phyloP scores from a whole-genome alignment of 2,797 vertebrate genomes.

The Enteromius trimaculatus region DNA sequence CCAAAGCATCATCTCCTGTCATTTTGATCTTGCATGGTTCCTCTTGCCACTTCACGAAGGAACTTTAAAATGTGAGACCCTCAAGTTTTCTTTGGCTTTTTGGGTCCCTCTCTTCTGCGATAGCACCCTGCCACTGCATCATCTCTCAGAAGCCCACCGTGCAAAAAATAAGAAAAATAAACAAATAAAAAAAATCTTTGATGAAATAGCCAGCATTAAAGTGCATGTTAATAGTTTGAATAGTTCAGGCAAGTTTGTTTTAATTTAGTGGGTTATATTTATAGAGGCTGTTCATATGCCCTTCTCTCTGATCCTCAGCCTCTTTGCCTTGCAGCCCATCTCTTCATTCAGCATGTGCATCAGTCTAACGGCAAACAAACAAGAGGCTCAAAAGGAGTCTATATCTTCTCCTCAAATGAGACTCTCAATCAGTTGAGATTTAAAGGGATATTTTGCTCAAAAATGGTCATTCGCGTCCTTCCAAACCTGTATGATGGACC shows the following conservation, averaged over 20 bases:
- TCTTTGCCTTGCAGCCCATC: constrained; percentile 70
- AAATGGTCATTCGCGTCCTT: not conserved
- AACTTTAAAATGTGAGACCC: constrained; percentile 25
- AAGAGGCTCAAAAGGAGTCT: constrained; percentile 35
- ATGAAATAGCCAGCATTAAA: constrained; percentile 54
- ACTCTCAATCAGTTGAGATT: constrained; percentile 1
- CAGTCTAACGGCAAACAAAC: constrained; percentile 43
- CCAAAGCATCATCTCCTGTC: constrained; percentile 54
- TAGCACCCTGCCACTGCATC: constrained; percentile 38
- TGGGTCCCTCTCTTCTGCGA: constrained; percentile 38
- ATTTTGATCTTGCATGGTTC: constrained; percentile 50
- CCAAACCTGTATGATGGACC: not conserved
- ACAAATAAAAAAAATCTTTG: constrained; percentile 16
- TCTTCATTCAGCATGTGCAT: constrained; percentile 65
- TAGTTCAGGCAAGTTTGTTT: constrained; percentile 36
- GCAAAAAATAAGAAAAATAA: constrained; percentile 68
- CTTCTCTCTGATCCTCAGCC: constrained; percentile 52
- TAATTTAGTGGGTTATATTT: constrained; percentile 45
- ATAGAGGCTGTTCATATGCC: constrained; percentile 39
- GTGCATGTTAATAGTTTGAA: constrained; percentile 51
- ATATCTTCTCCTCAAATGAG: constrained; percentile 4
- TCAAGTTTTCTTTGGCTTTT: constrained; percentile 36
- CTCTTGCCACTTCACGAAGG: constrained; percentile 28
- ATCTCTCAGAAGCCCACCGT: constrained; percentile 67
- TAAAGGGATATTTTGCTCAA: constrained; percentile 28